Evolutionary conservation across 2,888 invertebrate species (phyloP).

Genomic region (Leptinotarsa rubiginosa): DNA sequence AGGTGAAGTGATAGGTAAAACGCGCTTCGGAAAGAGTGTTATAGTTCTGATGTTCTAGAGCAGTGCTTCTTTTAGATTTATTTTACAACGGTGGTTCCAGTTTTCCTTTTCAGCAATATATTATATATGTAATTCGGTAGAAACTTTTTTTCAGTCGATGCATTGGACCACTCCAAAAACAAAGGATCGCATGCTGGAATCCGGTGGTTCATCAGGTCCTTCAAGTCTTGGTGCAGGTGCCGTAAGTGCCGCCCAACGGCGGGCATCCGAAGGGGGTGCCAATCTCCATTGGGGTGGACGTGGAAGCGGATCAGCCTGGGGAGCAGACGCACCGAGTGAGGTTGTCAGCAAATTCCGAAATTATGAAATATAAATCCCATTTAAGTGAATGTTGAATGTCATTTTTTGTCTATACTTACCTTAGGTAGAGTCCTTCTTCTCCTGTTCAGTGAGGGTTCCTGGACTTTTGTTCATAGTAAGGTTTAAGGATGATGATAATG

Average conservation of each 20-base stretch:
- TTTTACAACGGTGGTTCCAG: too few species aligned
- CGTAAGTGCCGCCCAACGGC: conserved; percentile 73
- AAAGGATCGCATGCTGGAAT: conserved; percentile 87
- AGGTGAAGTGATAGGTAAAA: too few species aligned
- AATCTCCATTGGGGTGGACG: conserved; percentile 76
- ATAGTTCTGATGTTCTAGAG: too few species aligned
- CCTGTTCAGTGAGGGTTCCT: background rate
- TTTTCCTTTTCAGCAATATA: too few species aligned
- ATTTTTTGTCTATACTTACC: conserved; percentile 23
- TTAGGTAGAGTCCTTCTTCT: background rate
- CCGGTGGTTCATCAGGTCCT: conserved; percentile 72
- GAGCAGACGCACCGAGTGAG: conserved; percentile 82
- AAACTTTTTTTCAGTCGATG: conserved; percentile 76
- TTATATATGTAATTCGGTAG: too few species aligned
- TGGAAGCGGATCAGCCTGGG: conserved; percentile 70
- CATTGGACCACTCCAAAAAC: conserved; percentile 93
- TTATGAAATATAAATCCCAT: conserved; percentile 83
- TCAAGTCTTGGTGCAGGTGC: conserved; percentile 69
- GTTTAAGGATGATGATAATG: background rate
- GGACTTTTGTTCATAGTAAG: background rate
- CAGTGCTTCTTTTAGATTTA: too few species aligned
- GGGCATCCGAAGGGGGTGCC: conserved; percentile 90
- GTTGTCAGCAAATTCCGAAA: conserved; percentile 90
- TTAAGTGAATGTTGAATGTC: conserved; percentile 27
- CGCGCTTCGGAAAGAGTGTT: too few species aligned